phyloP scores from a whole-genome alignment of 2,113 vertebrate species.

The Odobenus rosmarus region DNA sequence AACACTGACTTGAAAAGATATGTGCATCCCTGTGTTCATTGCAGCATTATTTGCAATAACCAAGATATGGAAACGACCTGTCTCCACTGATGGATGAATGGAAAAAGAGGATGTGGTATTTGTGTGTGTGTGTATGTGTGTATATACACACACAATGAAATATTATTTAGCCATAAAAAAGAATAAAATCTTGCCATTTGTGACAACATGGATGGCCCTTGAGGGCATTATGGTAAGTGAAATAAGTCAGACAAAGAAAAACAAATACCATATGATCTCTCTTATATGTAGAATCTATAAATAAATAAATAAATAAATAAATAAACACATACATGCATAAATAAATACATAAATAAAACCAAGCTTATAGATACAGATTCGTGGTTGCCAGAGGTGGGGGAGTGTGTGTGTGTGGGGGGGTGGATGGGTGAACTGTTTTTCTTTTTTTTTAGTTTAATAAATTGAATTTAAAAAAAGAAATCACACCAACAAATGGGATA shows the following conservation, averaged over 20 bases:
- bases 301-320: not conserved
- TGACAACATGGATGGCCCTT: not conserved
- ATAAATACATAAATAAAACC: not conserved
- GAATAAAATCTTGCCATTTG: not conserved
- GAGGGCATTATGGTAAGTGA: not conserved
- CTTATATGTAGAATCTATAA: not conserved
- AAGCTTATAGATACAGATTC: not conserved
- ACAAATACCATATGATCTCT: not conserved
- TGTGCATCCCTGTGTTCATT: not conserved
- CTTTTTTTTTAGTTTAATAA: not conserved
- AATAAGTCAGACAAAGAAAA: not conserved
- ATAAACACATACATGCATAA: too few species aligned
- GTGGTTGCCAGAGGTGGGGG: not conserved
- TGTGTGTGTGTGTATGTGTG: not conserved
- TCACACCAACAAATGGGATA: conserved; percentile 30
- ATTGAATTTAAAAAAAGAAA: conserved; percentile 38
- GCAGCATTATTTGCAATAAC: not conserved
- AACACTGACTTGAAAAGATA: not conserved
- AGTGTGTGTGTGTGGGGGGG: not conserved
- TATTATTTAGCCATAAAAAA: not conserved
- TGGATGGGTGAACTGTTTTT: not conserved
- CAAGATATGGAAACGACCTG: not conserved
- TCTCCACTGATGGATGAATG: not conserved
- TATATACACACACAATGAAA: not conserved
- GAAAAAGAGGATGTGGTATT: not conserved